Evolutionary conservation across 2,888 invertebrate genomes (phyloP).

Genomic region (Minunthozetes semirufus): DNA sequence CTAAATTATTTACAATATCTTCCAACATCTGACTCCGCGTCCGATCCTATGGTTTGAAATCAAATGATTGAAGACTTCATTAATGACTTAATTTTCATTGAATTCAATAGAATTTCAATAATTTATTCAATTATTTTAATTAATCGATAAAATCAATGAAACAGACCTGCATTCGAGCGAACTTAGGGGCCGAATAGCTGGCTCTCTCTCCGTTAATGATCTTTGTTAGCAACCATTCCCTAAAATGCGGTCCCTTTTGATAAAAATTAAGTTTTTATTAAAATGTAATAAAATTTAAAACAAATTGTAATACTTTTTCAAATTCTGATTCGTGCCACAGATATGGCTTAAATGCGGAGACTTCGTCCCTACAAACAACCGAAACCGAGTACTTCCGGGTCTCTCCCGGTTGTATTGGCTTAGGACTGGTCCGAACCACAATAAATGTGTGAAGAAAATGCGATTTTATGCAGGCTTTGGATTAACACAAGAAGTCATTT

Average conservation of each 20-base stretch:
- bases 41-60: slow-evolving; percentile 61
- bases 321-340: slow-evolving; percentile 91
- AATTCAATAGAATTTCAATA: too few species aligned
- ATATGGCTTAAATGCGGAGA: slow-evolving; percentile 90
- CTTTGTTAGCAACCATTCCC: slow-evolving; percentile 87
- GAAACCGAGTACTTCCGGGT: slow-evolving; percentile 55
- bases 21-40: slow-evolving; percentile 89
- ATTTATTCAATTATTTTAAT: not conserved
- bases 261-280: not conserved
- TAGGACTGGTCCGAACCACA: slow-evolving; percentile 77
- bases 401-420: slow-evolving; percentile 29
- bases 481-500: not conserved
- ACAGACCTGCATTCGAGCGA: slow-evolving; percentile 66
- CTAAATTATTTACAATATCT: slow-evolving; percentile 84
- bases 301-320: slow-evolving; percentile 57
- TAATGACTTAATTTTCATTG: too few species aligned
- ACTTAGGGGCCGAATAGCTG: slow-evolving; percentile 88
- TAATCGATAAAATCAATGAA: not conserved
- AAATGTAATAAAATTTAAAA: not conserved
- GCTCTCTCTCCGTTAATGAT: slow-evolving; percentile 89
- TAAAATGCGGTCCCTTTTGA: slow-evolving; percentile 72
- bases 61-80: too few species aligned
- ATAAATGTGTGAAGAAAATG: slow-evolving; percentile 92
- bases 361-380: slow-evolving; percentile 86
- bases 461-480: slow-evolving; percentile 72